Evolutionary conservation across 2,797 vertebrate genomes (phyloP).

Genomic region (Phalloptychus januarius): DNA sequence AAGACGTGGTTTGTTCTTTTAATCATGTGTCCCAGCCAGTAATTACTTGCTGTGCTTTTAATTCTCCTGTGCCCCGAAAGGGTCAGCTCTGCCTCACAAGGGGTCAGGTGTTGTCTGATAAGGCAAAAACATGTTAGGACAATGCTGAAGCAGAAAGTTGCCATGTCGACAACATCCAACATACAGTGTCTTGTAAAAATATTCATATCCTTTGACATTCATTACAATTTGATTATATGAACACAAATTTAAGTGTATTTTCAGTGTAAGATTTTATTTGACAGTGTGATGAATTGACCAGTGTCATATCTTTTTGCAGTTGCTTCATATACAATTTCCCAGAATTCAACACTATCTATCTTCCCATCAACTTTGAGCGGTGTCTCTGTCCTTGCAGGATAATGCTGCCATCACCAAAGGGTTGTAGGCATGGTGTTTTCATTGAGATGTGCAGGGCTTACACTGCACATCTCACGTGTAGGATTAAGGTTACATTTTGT

Average conservation of each 20-base stretch:
- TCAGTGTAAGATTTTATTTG: neutral
- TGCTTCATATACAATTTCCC: neutral
- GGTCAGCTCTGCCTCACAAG: conserved; percentile 83
- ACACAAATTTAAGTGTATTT: neutral
- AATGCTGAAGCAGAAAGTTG: neutral
- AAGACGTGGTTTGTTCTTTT: conserved; percentile 79
- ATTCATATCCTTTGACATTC: neutral
- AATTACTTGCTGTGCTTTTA: conserved; percentile 68
- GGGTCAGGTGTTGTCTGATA: conserved; percentile 81
- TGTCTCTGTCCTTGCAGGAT: neutral
- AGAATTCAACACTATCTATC: neutral
- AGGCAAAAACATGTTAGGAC: conserved; percentile 12
- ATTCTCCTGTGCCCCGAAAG: conserved; percentile 68
- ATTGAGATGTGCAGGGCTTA: neutral
- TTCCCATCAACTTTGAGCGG: neutral
- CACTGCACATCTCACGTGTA: neutral
- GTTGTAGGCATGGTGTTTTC: neutral
- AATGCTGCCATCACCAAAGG: neutral
- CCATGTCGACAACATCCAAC: neutral
- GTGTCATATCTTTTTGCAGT: too few species aligned
- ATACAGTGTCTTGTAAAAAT: neutral
- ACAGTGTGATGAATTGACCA: neutral
- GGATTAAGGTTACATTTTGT: neutral
- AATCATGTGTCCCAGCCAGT: conserved; percentile 60
- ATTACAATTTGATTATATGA: neutral